These are phyloP conservation scores for Rhynchonycteris naso DNA, from an alignment of 2,797 vertebrate species.

Conservation along the genomic window DNA sequence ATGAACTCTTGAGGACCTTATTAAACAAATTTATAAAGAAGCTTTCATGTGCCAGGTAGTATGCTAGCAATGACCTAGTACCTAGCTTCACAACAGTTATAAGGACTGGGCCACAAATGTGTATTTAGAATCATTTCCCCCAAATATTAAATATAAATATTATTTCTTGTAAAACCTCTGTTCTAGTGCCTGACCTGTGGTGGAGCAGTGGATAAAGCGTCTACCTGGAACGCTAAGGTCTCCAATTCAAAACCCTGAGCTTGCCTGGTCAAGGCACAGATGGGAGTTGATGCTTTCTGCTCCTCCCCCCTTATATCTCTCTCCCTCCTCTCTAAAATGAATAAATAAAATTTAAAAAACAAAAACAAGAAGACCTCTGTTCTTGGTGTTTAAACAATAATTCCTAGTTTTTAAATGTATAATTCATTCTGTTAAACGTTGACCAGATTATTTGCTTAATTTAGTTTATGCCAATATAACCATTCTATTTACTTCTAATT, in stretches of 20 bases:
- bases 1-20: constrained; percentile 55
- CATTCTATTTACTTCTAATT: constrained; percentile 39
- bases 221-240: too few relatives aligned
- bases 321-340: too few relatives aligned
- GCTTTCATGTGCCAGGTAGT: background rate
- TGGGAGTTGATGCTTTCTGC: too few relatives aligned
- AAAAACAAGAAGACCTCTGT: background rate
- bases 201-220: too few relatives aligned
- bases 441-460: constrained; percentile 3
- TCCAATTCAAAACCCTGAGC: too few relatives aligned
- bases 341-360: too few relatives aligned
- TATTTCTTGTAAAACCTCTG: background rate
- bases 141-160: background rate
- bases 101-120: background rate
- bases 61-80: constrained; percentile 11
- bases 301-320: too few relatives aligned
- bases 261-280: too few relatives aligned
- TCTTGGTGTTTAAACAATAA: constrained; percentile 42
- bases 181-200: background rate
- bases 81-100: background rate
- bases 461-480: constrained; percentile 39
- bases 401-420: constrained; percentile 18
- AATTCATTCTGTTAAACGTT: background rate
- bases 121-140: constrained; percentile 45
- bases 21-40: constrained; percentile 57